Base-by-base conservation (phyloP, 2,888 invertebrate species). In the Tridacna crocea region DNA sequence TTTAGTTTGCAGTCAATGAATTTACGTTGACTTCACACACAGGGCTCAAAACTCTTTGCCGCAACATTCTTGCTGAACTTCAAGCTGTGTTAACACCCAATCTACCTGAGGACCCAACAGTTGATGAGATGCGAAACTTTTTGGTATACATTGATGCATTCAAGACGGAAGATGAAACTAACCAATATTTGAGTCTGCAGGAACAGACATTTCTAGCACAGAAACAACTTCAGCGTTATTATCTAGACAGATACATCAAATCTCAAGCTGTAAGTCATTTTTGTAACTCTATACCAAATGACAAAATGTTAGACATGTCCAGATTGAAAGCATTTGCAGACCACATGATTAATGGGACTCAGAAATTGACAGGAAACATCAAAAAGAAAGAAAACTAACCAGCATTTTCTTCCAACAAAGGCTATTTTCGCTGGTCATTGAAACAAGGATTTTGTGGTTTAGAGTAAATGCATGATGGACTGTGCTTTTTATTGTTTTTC, bases 131-230 rank as follows among this genome's bases (percentile, higher is more conserved):
- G 86, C 58, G 86, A 58, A 72, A 80, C 15, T 86, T 81, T 60
- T 70, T 86, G 22, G 78, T 79, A 46, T 83, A 82, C 66, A 82
- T 86, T 55, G 58, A 73, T 27, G 48, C 82, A 6, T 86, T 86
- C 60, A 82, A 77, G 36, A 46, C 82, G 8, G 81, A 75, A 15
- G 83, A 79, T 6, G 68, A 65, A 0, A 46, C 46, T 10, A 75
- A 61, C 1, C 73, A 72, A 15, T 80, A 79, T n/a, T 70, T 86
- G 0, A 84, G 80, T 77, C 73, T 86, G 26, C 86, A 86, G 36
- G 86, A 86, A 60, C 86, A 86, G 46, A 86, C 86, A 15, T 86
- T 86, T 48, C 72, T 86, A 36, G 86, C 86, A 17, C 86, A 86
- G 65, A 86, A 84, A 68, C 86, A 86, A 63, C 75, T 86, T 11